Percentiles rank a stretch among this genome's conserved stretches.
phyloP scores from a whole-genome alignment of 2,113 vertebrate genomes.

The Megaceryle torquata region DNA sequence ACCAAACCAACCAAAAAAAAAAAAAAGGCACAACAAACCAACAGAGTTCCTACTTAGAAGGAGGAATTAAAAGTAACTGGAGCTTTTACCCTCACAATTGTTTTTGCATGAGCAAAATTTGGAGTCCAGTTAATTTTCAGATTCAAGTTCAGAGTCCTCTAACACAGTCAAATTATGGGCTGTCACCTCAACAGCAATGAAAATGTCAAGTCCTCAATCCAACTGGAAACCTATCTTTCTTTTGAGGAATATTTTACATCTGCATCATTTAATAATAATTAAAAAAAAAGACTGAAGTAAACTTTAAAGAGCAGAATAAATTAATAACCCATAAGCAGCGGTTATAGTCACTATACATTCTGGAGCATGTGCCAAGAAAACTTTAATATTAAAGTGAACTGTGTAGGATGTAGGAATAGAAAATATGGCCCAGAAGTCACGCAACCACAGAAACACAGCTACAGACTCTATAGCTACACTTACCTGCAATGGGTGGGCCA shows the following conservation, averaged over 20 bases:
- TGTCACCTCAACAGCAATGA: background rate
- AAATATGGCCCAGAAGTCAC: fast-evolving
- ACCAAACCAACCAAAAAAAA: background rate
- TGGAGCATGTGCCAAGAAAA: background rate
- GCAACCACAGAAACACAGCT: background rate
- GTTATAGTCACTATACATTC: background rate
- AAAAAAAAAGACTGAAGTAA: background rate
- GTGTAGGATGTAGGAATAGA: background rate
- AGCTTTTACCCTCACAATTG: background rate
- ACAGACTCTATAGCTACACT: background rate
- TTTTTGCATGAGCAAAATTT: background rate
- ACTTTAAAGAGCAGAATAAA: background rate
- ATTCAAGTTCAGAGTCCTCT: background rate
- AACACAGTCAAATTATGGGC: background rate
- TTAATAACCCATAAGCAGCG: background rate
- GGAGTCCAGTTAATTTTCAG: background rate
- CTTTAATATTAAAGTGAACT: background rate
- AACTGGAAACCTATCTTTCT: background rate
- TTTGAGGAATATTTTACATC: background rate
- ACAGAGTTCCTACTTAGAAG: background rate
- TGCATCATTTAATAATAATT: background rate
- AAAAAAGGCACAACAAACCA: no score
- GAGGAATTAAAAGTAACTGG: background rate
- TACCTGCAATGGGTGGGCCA: constrained; percentile 95
- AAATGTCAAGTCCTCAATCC: background rate